phyloP scores from a whole-genome alignment of 2,797 vertebrate genomes.

The Cynodonichthys magdalenae region DNA sequence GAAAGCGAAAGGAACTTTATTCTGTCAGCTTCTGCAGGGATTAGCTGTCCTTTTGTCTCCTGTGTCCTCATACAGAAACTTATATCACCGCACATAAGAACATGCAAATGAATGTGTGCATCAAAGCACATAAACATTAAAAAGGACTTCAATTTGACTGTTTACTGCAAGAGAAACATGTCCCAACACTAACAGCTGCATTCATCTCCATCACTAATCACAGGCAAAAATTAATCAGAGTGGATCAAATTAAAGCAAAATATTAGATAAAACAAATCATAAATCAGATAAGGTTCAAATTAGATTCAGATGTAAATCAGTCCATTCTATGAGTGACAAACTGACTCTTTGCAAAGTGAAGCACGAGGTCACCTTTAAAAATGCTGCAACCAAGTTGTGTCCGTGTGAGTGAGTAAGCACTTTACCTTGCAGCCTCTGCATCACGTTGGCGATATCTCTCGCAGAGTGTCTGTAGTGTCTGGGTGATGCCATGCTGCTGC shows the following conservation, averaged over 20 bases:
- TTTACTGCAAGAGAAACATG: constrained; percentile 4
- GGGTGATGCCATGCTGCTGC: constrained; percentile 87
- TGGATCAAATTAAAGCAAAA: constrained; percentile 25
- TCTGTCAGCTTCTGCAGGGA: constrained; percentile 67
- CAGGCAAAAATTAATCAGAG: constrained; percentile 9
- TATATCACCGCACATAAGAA: background rate
- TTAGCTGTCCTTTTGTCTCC: constrained; percentile 59
- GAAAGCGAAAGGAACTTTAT: constrained; percentile 48
- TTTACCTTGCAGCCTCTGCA: constrained; percentile 97
- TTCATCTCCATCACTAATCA: background rate
- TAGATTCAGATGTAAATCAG: no score
- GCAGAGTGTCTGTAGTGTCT: constrained; percentile 76
- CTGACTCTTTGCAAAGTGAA: constrained; percentile 68
- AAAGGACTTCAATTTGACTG: background rate
- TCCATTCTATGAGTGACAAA: background rate
- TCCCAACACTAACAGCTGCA: constrained; percentile 11
- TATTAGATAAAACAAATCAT: constrained; percentile 13
- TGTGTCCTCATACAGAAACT: constrained; percentile 27
- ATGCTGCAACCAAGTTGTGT: constrained; percentile 49
- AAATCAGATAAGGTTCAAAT: no score
- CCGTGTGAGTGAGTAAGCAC: constrained; percentile 73
- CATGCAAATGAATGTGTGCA: no score
- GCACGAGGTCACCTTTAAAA: constrained; percentile 77
- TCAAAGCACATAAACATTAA: no score
- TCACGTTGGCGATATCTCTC: constrained; percentile 91